Percentiles rank a stretch among this genome's conserved stretches.
These are phyloP conservation scores for Diadromus collaris DNA, from an alignment of 2,888 invertebrate species.

Conservation along the genomic window DNA sequence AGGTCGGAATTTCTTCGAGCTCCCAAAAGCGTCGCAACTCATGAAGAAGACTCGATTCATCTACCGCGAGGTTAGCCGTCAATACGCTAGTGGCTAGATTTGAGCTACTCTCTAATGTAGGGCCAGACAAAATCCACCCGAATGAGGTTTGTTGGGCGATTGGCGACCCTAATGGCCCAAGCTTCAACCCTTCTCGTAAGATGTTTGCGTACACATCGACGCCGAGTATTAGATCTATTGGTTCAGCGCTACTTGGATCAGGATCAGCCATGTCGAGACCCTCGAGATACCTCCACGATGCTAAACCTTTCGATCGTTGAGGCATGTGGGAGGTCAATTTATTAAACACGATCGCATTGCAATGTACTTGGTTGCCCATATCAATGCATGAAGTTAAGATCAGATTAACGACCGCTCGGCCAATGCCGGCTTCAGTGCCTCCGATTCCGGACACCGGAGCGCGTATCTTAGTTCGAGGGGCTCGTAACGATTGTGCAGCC, in stretches of 20 bases:
- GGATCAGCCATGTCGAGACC: neutral
- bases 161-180: neutral
- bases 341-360: neutral
- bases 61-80: neutral
- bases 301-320: neutral
- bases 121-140: slow-evolving; percentile 32
- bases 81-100: neutral
- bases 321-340: neutral
- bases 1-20: neutral
- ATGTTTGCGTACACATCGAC: neutral
- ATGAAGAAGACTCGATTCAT: neutral
- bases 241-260: neutral
- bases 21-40: slow-evolving; percentile 14
- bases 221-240: neutral
- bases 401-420: neutral
- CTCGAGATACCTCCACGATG: neutral
- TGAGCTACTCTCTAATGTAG: neutral
- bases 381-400: neutral
- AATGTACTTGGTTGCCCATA: neutral
- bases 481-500: neutral
- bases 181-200: neutral
- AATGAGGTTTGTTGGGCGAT: slow-evolving; percentile 5
- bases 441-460: neutral
- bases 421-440: neutral
- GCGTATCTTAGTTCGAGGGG: neutral